These are phyloP conservation scores for Cygnus buccinator DNA, from an alignment of 2,113 vertebrate species.

Conservation along the genomic window DNA sequence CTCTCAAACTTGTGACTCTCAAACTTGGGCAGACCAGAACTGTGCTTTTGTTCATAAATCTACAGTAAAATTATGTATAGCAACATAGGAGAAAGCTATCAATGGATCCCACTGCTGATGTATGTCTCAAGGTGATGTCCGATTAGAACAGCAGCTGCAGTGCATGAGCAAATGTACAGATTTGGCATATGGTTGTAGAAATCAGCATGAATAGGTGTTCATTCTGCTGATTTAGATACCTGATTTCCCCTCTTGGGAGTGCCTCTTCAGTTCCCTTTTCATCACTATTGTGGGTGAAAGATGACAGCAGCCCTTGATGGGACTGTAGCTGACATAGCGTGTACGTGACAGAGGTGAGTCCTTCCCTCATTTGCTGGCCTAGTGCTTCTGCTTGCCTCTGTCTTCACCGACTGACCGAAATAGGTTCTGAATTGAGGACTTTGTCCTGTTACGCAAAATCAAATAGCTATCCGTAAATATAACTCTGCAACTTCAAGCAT, in stretches of 20 bases:
- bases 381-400: background rate
- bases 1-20: accelerated
- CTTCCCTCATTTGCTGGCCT: background rate
- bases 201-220: background rate
- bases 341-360: background rate
- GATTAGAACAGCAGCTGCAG: background rate
- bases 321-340: background rate
- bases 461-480: background rate
- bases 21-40: background rate
- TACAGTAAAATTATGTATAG: accelerated
- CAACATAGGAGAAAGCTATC: background rate
- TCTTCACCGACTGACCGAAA: background rate
- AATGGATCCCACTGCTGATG: accelerated
- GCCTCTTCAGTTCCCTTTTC: background rate
- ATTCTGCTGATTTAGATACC: background rate
- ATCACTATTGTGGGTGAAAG: background rate
- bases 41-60: background rate
- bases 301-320: too few relatives aligned
- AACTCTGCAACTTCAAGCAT: background rate
- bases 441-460: background rate
- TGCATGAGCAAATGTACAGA: background rate
- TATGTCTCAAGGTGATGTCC: accelerated
- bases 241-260: background rate
- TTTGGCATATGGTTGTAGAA: background rate
- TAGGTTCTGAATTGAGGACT: background rate